Percentiles rank a stretch among this genome's conserved stretches.
Conservation (phyloP, 2,113 vertebrate species). For the Gymnarchus niloticus region DNA sequence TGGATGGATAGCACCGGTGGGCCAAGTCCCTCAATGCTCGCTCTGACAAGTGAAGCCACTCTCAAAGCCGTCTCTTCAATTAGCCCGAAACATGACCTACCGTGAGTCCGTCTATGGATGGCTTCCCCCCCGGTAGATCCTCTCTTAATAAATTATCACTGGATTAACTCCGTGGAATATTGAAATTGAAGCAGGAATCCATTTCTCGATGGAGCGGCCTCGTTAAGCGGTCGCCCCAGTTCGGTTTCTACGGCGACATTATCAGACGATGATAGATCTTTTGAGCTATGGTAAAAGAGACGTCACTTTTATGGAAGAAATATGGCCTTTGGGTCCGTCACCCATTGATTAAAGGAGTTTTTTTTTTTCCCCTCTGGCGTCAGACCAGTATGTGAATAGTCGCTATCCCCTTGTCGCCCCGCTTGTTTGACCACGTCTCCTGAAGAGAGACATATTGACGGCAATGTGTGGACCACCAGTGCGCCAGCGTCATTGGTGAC, state of each 20-base stretch:
- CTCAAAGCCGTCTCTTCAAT: slow-evolving; percentile 22
- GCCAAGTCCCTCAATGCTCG: slow-evolving; percentile 19
- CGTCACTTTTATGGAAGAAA: background rate
- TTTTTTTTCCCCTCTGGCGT: background rate
- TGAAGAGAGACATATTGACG: background rate
- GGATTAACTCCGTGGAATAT: slow-evolving; percentile 8
- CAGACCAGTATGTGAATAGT: background rate
- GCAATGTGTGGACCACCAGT: background rate
- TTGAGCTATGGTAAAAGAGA: background rate
- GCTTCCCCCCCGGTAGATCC: slow-evolving; percentile 12
- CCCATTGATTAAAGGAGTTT: background rate
- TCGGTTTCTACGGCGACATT: background rate
- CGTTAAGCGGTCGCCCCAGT: background rate
- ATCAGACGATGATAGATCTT: background rate
- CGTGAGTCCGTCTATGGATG: background rate
- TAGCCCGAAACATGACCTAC: slow-evolving; percentile 29
- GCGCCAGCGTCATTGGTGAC: background rate
- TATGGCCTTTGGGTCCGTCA: background rate
- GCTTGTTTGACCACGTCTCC: background rate
- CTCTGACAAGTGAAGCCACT: slow-evolving; percentile 33
- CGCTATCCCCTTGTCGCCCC: background rate
- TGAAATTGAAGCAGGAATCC: background rate
- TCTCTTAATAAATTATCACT: slow-evolving; percentile 17
- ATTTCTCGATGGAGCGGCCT: no score
- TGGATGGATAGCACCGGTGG: slow-evolving; percentile 34